Percentiles rank a stretch among this genome's conserved stretches.
These are phyloP conservation scores for Solea senegalensis DNA, from an alignment of 2,113 vertebrate genomes.

Conservation along the genomic window DNA sequence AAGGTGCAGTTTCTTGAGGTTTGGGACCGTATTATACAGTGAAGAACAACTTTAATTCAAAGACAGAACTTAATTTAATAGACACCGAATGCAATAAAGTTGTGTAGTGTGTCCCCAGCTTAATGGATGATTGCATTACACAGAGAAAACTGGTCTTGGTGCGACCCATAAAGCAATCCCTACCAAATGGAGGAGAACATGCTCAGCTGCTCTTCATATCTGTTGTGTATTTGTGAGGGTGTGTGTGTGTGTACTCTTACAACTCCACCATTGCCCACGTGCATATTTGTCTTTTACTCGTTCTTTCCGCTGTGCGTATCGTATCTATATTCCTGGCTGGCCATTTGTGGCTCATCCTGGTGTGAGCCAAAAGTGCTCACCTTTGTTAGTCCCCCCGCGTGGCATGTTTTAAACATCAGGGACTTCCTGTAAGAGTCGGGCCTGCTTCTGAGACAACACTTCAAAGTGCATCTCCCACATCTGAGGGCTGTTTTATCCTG, in stretches of 20 bases:
- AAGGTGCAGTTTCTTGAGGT: background rate
- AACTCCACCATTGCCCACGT: constrained; percentile 30
- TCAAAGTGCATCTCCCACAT: constrained; percentile 86
- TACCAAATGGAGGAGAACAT: background rate
- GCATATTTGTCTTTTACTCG: constrained; percentile 61
- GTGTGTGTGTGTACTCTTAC: background rate
- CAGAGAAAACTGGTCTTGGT: constrained; percentile 33
- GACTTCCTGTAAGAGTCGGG: constrained; percentile 83
- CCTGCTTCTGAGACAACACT: constrained; percentile 84
- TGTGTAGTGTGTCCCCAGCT: background rate
- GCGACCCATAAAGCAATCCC: background rate
- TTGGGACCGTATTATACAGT: constrained; percentile 3
- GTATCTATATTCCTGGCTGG: constrained; percentile 68
- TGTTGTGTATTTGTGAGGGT: constrained; percentile 2
- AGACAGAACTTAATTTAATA: constrained; percentile 28
- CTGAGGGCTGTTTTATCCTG: constrained; percentile 87
- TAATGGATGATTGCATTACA: constrained; percentile 40
- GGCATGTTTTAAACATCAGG: constrained; percentile 85
- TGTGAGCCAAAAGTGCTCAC: constrained; percentile 75
- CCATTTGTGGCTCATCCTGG: constrained; percentile 64
- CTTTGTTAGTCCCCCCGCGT: constrained; percentile 80
- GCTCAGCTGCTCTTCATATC: background rate
- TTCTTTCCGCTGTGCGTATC: constrained; percentile 44
- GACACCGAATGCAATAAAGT: constrained; percentile 33
- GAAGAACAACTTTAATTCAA: constrained; percentile 14